Percentiles rank a stretch among this genome's conserved stretches.
Conservation (phyloP, 2,888 invertebrate genomes). For the Coremacera marginata region DNA sequence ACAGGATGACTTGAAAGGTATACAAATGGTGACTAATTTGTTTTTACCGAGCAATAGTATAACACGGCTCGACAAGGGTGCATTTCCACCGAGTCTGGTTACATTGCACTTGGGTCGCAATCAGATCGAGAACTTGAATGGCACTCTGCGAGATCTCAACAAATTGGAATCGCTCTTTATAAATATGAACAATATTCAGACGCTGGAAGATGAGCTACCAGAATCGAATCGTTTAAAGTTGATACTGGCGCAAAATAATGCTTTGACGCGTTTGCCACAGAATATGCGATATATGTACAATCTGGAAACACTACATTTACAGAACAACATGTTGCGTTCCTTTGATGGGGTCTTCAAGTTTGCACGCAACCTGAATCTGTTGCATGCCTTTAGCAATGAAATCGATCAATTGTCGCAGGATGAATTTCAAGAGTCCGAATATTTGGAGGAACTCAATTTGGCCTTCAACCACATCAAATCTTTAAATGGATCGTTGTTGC, state of each 20-base stretch:
- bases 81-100: slow-evolving; percentile 78
- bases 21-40: slow-evolving; percentile 76
- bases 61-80: slow-evolving; percentile 78
- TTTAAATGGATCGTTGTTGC: slow-evolving; percentile 80
- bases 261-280: slow-evolving; percentile 77
- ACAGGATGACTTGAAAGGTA: slow-evolving; percentile 82
- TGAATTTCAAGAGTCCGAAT: slow-evolving; percentile 80
- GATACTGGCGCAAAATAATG: slow-evolving; percentile 82
- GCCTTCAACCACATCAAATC: slow-evolving; percentile 80
- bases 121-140: slow-evolving; percentile 79
- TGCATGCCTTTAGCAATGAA: slow-evolving; percentile 80
- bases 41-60: slow-evolving; percentile 83
- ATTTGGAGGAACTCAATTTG: slow-evolving; percentile 78
- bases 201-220: slow-evolving; percentile 83
- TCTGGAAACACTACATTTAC: slow-evolving; percentile 79
- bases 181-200: slow-evolving; percentile 80
- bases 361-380: slow-evolving; percentile 75
- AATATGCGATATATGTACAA: slow-evolving; percentile 79
- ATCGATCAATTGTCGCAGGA: slow-evolving; percentile 81
- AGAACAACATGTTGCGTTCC: slow-evolving; percentile 78
- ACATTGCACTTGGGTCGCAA: slow-evolving; percentile 83
- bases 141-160: slow-evolving; percentile 80
- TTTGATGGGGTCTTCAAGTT: slow-evolving; percentile 81
- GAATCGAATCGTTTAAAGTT: slow-evolving; percentile 75
- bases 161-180: slow-evolving; percentile 84